A percentile compares a stretch with the other conserved stretches of the same genome.
Evolutionary conservation across 2,797 vertebrate species (phyloP).

Genomic region (Chromis chromis): DNA sequence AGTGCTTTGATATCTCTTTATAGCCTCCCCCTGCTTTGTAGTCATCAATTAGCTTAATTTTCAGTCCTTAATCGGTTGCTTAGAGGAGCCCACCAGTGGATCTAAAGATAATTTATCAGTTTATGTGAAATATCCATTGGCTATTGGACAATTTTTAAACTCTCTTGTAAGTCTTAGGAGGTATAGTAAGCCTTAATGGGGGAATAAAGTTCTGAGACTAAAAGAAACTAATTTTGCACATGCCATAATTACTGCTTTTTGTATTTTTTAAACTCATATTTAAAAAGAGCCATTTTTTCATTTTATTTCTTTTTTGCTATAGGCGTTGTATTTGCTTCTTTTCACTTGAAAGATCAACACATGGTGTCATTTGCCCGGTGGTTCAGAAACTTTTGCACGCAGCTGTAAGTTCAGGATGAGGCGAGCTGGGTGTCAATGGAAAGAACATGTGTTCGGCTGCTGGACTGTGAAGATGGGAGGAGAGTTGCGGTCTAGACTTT

Average conservation of each 20-base stretch:
- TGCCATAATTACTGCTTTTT: background rate
- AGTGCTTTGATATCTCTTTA: constrained; percentile 4
- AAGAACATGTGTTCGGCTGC: constrained; percentile 40
- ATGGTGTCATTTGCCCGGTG: background rate
- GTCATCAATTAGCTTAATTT: background rate
- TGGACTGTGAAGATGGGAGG: constrained; percentile 15
- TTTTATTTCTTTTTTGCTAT: background rate
- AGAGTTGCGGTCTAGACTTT: constrained; percentile 43
- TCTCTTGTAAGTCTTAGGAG: too few species aligned
- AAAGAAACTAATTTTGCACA: background rate
- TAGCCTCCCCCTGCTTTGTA: background rate
- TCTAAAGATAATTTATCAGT: background rate
- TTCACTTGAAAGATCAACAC: background rate
- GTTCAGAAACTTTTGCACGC: background rate
- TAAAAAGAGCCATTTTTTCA: too few species aligned
- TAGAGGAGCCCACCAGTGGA: background rate
- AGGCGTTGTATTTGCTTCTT: background rate
- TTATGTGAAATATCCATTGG: background rate
- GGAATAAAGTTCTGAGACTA: background rate
- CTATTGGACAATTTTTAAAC: too few species aligned
- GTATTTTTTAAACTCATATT: background rate
- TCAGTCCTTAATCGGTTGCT: background rate
- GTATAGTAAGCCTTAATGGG: background rate
- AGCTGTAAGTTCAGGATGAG: background rate
- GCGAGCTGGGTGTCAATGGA: constrained; percentile 22